Conservation (phyloP, 2,797 vertebrate genomes). For the Acipenser transmontanus region DNA sequence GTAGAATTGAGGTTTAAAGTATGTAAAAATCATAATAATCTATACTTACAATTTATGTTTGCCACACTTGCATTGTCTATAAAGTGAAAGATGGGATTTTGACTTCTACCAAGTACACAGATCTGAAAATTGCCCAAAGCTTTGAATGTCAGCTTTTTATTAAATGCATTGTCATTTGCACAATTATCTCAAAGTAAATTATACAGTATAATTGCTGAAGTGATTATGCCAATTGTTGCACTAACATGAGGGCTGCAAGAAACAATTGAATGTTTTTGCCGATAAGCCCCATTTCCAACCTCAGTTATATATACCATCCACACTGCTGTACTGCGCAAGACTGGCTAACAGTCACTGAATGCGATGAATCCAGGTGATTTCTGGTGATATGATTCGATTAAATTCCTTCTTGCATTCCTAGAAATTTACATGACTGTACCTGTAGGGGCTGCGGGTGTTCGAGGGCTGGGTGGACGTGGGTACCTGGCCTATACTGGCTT, state of each 20-base stretch:
- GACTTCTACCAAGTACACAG: constrained; percentile 12
- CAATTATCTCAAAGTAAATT: no score
- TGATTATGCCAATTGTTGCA: no score
- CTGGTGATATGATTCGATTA: constrained; percentile 91
- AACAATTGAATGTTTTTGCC: no score
- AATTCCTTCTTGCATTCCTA: constrained; percentile 97
- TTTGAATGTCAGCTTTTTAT: no score
- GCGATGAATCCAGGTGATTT: constrained; percentile 74
- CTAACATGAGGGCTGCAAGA: no score
- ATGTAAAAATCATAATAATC: constrained; percentile 7
- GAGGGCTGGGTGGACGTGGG: constrained; percentile 90
- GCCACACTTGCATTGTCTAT: constrained; percentile 44
- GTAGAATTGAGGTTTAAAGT: no score
- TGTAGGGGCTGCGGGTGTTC: constrained; percentile 98
- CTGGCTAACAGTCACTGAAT: constrained; percentile 67
- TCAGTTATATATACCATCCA: no score
- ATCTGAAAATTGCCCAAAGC: background rate
- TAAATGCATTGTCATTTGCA: no score
- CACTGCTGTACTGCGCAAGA: constrained; percentile 37
- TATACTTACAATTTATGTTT: constrained; percentile 15
- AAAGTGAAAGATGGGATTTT: constrained; percentile 9
- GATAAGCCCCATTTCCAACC: no score
- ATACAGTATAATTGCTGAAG: no score
- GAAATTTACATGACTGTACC: constrained; percentile 99
- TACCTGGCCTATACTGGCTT: constrained; percentile 85